These are phyloP conservation scores for Ormia ochracea DNA, from an alignment of 2,888 invertebrate genomes.

Conservation along the genomic window DNA sequence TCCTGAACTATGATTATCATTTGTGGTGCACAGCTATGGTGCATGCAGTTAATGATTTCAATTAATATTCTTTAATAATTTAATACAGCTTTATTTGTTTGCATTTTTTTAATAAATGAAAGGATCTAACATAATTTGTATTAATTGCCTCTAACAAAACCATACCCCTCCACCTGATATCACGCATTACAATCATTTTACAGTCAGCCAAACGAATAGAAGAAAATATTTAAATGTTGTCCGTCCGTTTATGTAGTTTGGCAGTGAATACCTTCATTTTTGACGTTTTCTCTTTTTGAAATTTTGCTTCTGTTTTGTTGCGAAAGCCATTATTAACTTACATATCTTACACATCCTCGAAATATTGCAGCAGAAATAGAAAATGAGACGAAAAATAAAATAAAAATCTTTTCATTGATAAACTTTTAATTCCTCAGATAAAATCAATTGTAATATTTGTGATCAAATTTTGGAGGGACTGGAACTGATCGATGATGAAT, in stretches of 20 bases:
- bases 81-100: too few relatives aligned
- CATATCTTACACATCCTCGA: neutral
- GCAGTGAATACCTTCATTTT: constrained; percentile 74
- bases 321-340: constrained; percentile 17
- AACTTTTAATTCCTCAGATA: constrained; percentile 79
- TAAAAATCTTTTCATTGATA: neutral
- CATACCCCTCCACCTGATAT: too few relatives aligned
- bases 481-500: constrained; percentile 93
- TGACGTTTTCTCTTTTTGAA: constrained; percentile 70
- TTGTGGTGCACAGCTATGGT: too few relatives aligned
- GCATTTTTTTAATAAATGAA: too few relatives aligned
- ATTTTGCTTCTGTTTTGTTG: neutral
- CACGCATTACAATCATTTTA: neutral
- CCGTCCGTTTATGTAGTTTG: constrained; percentile 70
- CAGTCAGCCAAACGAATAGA: neutral
- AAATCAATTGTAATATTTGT: constrained; percentile 93
- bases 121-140: too few relatives aligned
- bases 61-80: too few relatives aligned
- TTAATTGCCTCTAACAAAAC: too few relatives aligned
- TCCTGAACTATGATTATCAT: too few relatives aligned
- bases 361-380: neutral
- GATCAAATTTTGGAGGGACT: constrained; percentile 92
- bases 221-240: neutral
- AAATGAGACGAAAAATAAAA: neutral
- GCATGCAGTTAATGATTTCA: too few relatives aligned